Conservation (phyloP, 2,888 invertebrate genomes). For the Catocala sponsa region DNA sequence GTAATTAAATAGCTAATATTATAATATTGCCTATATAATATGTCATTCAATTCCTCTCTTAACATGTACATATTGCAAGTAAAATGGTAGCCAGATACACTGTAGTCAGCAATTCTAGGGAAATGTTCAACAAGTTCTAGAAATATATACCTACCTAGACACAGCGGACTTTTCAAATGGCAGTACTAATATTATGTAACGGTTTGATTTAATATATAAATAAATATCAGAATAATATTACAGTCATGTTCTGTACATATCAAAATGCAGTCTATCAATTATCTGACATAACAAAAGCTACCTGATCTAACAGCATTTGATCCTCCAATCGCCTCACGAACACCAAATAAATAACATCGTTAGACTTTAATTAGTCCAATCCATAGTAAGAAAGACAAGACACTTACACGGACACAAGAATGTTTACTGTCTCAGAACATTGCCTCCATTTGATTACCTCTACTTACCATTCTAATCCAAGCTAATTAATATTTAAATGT, state of each 20-base stretch:
- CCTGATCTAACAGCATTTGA: slow-evolving; percentile 8
- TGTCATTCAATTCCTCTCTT: too few species aligned
- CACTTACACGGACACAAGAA: slow-evolving; percentile 11
- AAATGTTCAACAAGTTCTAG: too few species aligned
- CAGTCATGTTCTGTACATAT: neutral
- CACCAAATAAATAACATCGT: slow-evolving; percentile 20
- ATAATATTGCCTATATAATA: too few species aligned
- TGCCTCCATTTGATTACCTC: slow-evolving; percentile 46
- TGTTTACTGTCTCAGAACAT: slow-evolving; percentile 30
- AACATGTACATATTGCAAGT: too few species aligned
- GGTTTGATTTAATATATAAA: too few species aligned
- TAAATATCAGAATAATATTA: too few species aligned
- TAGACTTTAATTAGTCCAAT: slow-evolving; percentile 23
- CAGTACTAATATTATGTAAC: too few species aligned
- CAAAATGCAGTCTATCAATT: slow-evolving; percentile 4
- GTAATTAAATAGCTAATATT: too few species aligned
- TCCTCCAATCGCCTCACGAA: slow-evolving; percentile 11
- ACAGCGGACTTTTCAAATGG: too few species aligned
- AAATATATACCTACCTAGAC: too few species aligned
- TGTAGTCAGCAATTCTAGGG: too few species aligned
- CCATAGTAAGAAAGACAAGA: slow-evolving; percentile 14
- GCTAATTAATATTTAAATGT: slow-evolving; percentile 78
- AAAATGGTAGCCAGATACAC: too few species aligned
- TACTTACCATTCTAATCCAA: slow-evolving; percentile 60
- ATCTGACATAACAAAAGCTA: slow-evolving; percentile 19